Conservation (phyloP, 2,797 vertebrate species). For the Takifugu rubripes region DNA sequence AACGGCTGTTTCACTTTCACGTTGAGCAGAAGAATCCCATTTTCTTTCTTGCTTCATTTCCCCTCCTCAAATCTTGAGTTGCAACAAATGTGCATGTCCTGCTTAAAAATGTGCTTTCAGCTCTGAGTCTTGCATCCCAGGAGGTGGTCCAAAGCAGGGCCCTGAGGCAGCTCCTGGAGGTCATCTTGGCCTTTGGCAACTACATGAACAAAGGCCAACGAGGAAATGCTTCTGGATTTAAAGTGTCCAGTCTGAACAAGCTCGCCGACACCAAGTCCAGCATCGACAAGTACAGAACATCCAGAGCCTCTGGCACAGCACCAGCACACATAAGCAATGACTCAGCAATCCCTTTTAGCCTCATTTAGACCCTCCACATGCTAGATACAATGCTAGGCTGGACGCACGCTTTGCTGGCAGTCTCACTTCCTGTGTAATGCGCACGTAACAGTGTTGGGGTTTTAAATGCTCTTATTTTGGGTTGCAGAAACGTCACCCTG, state of each 20-base stretch:
- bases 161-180: conserved; percentile 49
- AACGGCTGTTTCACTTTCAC: neutral
- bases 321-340: too few relatives aligned
- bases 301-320: too few relatives aligned
- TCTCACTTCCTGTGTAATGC: too few relatives aligned
- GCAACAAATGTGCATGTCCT: too few relatives aligned
- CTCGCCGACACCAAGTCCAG: conserved; percentile 95
- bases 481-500: conserved; percentile 64
- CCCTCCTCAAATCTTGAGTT: too few relatives aligned
- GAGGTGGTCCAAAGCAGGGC: conserved; percentile 40
- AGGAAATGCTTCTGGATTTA: conserved; percentile 91
- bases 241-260: conserved; percentile 93
- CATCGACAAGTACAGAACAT: conserved; percentile 82
- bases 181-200: conserved; percentile 93
- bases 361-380: too few relatives aligned
- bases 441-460: too few relatives aligned
- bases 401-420: too few relatives aligned
- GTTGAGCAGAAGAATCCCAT: too few relatives aligned
- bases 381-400: too few relatives aligned
- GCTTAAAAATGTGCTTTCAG: conserved; percentile 21
- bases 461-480: neutral
- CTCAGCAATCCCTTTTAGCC: too few relatives aligned
- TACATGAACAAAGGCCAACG: conserved; percentile 98
- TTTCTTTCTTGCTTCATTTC: too few relatives aligned
- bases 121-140: conserved; percentile 46